Conservation (phyloP, 2,113 vertebrate species). For the Hemicordylus capensis region DNA sequence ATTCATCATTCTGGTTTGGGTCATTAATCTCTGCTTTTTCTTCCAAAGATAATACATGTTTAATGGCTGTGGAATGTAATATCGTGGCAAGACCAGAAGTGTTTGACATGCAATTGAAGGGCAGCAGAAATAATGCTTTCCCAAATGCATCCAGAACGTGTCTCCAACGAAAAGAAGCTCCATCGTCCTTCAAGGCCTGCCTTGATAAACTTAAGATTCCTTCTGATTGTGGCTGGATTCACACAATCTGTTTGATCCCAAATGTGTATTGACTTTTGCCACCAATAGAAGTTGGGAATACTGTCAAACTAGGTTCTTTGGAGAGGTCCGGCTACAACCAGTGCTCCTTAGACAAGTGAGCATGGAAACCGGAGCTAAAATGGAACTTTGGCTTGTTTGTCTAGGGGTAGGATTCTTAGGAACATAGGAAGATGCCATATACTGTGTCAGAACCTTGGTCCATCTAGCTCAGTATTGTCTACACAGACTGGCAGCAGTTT, state of each 20-base stretch:
- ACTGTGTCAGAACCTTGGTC: no score
- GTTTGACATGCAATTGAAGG: slow-evolving; percentile 42
- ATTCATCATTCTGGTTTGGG: slow-evolving; percentile 40
- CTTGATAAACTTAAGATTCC: background rate
- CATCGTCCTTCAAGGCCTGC: background rate
- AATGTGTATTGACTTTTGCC: background rate
- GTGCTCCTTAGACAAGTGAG: background rate
- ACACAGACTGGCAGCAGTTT: no score
- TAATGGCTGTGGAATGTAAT: slow-evolving; percentile 50
- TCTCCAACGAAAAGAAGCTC: background rate
- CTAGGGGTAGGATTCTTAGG: background rate
- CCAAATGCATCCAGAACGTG: slow-evolving; percentile 7
- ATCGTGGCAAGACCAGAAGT: slow-evolving; percentile 19
- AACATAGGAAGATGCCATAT: no score
- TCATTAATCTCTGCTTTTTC: slow-evolving; percentile 61
- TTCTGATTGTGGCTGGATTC: background rate
- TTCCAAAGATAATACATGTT: slow-evolving; percentile 51
- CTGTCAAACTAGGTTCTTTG: background rate
- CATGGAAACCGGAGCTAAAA: background rate
- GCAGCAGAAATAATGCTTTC: slow-evolving; percentile 18
- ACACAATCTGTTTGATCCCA: background rate
- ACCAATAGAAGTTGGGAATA: background rate
- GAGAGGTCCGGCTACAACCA: no score
- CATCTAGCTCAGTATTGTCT: no score
- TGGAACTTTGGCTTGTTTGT: background rate